These are phyloP conservation scores for Argya squamiceps DNA, from an alignment of 2,797 vertebrate genomes.

Conservation along the genomic window DNA sequence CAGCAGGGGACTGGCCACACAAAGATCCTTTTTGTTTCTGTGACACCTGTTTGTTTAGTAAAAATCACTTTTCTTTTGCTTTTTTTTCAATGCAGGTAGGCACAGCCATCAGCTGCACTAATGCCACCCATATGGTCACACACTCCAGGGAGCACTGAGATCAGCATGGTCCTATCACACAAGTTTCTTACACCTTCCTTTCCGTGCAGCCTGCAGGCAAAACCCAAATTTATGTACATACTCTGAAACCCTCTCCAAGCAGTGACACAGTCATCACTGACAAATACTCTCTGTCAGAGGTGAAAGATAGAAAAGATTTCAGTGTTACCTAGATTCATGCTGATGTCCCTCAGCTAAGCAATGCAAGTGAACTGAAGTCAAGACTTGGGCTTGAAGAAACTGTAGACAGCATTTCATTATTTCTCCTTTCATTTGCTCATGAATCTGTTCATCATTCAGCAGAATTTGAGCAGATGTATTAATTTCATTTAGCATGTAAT, in stretches of 20 bases:
- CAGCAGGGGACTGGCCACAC: background rate
- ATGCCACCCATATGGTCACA: background rate
- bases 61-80: background rate
- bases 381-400: background rate
- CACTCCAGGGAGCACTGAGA: background rate
- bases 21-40: background rate
- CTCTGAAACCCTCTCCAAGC: background rate
- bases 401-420: background rate
- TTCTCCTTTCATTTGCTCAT: background rate
- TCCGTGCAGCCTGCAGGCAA: background rate
- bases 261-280: background rate
- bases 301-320: background rate
- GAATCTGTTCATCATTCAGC: background rate
- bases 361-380: background rate
- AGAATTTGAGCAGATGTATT: background rate
- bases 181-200: background rate
- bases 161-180: background rate
- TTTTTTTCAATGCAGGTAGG: background rate
- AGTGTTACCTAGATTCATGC: background rate
- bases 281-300: background rate
- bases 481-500: slow-evolving; percentile 7
- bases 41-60: background rate
- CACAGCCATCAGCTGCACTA: background rate
- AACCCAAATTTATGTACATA: background rate
- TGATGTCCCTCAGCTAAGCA: background rate